Evolutionary conservation across 2,888 invertebrate species (phyloP).

Genomic region (Cephus spinipes): DNA sequence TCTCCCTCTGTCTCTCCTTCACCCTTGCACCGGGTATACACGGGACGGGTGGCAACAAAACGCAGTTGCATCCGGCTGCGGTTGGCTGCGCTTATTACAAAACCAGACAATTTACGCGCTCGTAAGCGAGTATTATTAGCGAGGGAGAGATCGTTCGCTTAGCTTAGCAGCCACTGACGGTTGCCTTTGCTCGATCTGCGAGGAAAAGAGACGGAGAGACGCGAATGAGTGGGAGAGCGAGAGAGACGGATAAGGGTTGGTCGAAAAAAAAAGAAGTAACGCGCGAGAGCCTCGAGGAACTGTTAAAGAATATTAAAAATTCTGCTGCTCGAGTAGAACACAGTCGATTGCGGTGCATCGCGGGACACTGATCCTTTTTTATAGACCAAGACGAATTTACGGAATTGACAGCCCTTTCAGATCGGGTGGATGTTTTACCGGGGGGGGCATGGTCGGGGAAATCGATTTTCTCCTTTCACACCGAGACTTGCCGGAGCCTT

Average conservation of each 20-base stretch:
- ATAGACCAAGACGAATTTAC: neutral
- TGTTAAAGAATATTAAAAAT: neutral
- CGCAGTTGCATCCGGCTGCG: neutral
- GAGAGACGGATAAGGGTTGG: neutral
- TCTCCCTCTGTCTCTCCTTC: neutral
- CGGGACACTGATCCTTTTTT: neutral
- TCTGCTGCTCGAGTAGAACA: neutral
- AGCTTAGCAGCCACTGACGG: neutral
- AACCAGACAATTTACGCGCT: neutral
- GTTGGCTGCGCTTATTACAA: neutral
- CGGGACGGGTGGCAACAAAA: neutral
- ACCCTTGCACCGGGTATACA: neutral
- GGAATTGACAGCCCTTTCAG: neutral
- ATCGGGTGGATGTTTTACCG: neutral
- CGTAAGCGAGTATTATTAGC: neutral
- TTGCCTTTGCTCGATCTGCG: neutral
- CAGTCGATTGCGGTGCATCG: too few relatives aligned
- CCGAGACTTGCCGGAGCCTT: neutral
- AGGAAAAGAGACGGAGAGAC: neutral
- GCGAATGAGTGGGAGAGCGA: neutral
- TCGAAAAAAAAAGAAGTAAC: neutral
- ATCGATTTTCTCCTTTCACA: constrained; percentile 19
- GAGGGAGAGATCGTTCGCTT: neutral
- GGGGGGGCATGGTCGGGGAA: neutral
- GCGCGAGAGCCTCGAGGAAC: neutral